Conservation (phyloP, 2,888 invertebrate species). For the Stramonita haemastoma region DNA sequence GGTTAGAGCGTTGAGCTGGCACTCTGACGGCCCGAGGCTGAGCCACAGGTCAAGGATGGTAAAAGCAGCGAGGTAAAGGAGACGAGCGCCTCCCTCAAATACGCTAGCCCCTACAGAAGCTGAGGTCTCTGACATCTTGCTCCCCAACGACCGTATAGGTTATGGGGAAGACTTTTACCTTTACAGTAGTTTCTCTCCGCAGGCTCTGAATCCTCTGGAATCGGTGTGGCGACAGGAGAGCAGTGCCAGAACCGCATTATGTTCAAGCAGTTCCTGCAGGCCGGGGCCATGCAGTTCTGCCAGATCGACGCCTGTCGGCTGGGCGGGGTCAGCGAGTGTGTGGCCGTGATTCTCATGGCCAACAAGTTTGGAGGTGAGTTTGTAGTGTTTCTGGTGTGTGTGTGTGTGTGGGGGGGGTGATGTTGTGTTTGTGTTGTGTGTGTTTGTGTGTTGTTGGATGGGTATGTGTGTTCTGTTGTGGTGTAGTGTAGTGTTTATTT, state of each 20-base stretch:
- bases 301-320: conserved; percentile 94
- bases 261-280: conserved; percentile 91
- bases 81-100: background rate
- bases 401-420: too few species aligned
- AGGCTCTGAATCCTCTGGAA: conserved; percentile 83
- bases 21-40: too few species aligned
- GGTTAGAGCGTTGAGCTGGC: too few species aligned
- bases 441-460: too few species aligned
- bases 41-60: background rate
- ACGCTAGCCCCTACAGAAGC: background rate
- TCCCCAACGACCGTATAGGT: background rate
- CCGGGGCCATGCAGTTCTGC: conserved; percentile 90
- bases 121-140: background rate
- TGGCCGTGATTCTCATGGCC: conserved; percentile 93
- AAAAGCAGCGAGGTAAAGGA: background rate
- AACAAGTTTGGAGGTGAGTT: conserved; percentile 86
- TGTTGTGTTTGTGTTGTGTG: too few species aligned
- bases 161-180: background rate
- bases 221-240: conserved; percentile 94
- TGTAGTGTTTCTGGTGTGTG: background rate
- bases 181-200: background rate
- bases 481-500: too few species aligned
- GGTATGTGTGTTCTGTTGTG: too few species aligned
- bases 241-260: conserved; percentile 94
- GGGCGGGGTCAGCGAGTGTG: conserved; percentile 90